Evolutionary conservation across 2,888 invertebrate species (phyloP), one percentile per base, ranked within the genome.

Genomic region (Cremastobaeus sp.): DNA sequence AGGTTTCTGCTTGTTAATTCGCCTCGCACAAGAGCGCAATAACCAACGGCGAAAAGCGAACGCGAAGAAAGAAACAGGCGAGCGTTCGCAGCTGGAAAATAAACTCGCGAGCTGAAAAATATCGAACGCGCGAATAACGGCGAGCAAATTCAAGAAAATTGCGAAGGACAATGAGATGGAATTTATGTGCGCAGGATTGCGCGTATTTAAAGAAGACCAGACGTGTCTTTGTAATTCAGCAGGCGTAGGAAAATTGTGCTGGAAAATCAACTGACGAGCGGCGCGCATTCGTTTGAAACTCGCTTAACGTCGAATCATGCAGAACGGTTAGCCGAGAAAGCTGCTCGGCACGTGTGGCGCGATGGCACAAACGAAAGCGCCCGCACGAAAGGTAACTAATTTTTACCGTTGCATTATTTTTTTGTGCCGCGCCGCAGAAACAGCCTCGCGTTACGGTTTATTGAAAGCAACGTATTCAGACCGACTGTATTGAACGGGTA

Each of bases 381-480:
- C 17, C 32, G 30, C n/a, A 64, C 39, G 41, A 52, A 64, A 64
- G 47, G 64, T 74, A 74, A 64, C 74, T 74, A 74, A 74, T 69
- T 74, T 74, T 74, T 41, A 37, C 62, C 35, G 50, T 35, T 37
- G 43, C 25, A 39, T 21, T 59, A 59, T 34, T 47, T 55, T 55
- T 54, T 34, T 37, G n/a, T 37, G 11, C 54, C 20, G 12, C 28
- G n/a, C 37, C 21, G 6, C n/a, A 45, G 48, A 65, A 64, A 43
- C 64, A 48, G 54, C 41, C 30, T 66, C 66, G 72, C 45, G 78
- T 76, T 76, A 78, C 75, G 77, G 70, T 76, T 78, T 65, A 80
- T 81, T 83, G 82, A 83, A 77, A 78, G 76, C 75, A 68, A 64
- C 62, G 78, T 76, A 83, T 84, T 84, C 82, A 82, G 76, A 66